Evolutionary conservation across 1,140 invertebrate genomes (phyloP), one percentile per base, ranked within the genome.

Genomic region (Anastrepha ludens): DNA sequence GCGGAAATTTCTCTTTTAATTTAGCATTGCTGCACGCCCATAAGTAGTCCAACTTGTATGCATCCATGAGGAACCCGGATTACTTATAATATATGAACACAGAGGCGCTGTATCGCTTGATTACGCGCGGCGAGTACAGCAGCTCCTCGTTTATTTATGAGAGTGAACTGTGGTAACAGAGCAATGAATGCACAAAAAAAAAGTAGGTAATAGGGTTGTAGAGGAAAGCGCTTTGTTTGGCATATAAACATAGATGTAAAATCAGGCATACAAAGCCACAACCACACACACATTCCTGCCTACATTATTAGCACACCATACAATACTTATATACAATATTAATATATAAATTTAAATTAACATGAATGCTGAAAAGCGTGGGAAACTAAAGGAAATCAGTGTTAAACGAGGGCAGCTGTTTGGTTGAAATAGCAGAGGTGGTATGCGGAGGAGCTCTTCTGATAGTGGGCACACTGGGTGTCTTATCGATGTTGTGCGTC

Each of bases 141-240:
- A 55, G 44, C 20, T 55, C 74, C 41, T 78, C 41, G 74, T 50
- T 55, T 81, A 55, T 81, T 81, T 81, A 81, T 55, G 47, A 13
- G 20, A 29, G n/a, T 81, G 74, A 50, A 55, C 74, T n/a, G 47
- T 81, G 74, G 74, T 20, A 81, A 81, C 74, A 58, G 55, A 55
- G 74, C 74, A 81, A 58, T 58, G 74, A 81, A 81, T 81, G 74
- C 15, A 29, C 1, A 50, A 44, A n/a, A n/a, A 70, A 47, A 70
- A 70, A 5, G 17, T 8, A 2, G 20, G 55, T 55, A 81, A 74
- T 74, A 74, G 47, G 44, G 70, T 17, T 47, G 17, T 41, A 47
- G 7, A n/a, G 17, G 17, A 44, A 44, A 17, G 41, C 39, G 70
- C 5, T 44, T 74, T 74, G 44, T 17, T 74, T 74, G 70, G 20